These are phyloP conservation scores for Pipistrellus pygmaeus DNA, from an alignment of 2,797 vertebrate genomes.

Conservation along the genomic window DNA sequence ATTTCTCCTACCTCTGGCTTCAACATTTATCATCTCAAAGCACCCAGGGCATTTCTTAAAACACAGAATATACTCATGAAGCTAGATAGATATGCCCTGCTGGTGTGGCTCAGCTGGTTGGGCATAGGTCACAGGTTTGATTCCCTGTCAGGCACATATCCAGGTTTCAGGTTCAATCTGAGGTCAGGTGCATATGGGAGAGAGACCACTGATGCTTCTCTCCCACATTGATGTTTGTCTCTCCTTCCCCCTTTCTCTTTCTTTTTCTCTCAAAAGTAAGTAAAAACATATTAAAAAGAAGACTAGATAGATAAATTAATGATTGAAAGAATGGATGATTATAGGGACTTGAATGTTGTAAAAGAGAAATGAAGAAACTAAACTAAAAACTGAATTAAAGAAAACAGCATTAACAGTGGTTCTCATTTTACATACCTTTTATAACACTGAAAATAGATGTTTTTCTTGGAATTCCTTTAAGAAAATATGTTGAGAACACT, in stretches of 20 bases:
- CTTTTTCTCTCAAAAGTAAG: background rate
- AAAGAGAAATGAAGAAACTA: slow-evolving; percentile 64
- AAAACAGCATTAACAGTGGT: slow-evolving; percentile 53
- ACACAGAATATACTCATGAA: slow-evolving; percentile 8
- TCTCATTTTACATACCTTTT: slow-evolving; percentile 50
- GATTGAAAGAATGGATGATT: slow-evolving; percentile 45
- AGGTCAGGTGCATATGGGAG: background rate
- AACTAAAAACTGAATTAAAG: slow-evolving; percentile 53
- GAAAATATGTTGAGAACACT: slow-evolving; percentile 71
- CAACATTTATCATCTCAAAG: slow-evolving; percentile 27
- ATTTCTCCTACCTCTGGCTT: background rate
- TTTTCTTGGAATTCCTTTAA: slow-evolving; percentile 62
- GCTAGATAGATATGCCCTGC: background rate
- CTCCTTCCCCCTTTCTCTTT: background rate
- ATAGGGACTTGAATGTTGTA: background rate
- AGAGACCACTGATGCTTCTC: background rate
- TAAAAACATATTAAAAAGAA: background rate
- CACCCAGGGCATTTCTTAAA: slow-evolving; percentile 46
- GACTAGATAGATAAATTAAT: slow-evolving; percentile 57
- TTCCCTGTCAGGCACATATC: background rate
- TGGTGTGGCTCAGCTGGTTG: background rate
- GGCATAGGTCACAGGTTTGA: background rate
- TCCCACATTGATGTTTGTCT: background rate
- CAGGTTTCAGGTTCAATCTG: background rate
- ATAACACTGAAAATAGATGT: slow-evolving; percentile 37